Conservation (phyloP, 2,797 vertebrate species). For the Siniperca scherzeri region DNA sequence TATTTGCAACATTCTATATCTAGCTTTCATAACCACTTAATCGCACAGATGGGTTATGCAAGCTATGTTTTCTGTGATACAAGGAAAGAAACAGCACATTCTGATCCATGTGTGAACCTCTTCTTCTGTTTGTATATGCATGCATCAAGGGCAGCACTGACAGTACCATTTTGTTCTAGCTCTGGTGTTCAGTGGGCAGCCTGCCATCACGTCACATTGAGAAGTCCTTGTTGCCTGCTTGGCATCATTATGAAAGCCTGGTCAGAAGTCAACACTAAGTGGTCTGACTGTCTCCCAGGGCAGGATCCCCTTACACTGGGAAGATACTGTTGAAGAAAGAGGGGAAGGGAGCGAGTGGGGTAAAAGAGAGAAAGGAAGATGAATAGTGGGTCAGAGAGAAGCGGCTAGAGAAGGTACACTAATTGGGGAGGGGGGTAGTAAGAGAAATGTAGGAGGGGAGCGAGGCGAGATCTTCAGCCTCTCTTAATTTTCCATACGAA, state of each 20-base stretch:
- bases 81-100: constrained; percentile 3
- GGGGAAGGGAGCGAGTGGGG: constrained; percentile 9
- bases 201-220: constrained; percentile 73
- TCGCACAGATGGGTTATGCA: neutral
- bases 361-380: constrained; percentile 37
- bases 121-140: constrained; percentile 28
- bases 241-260: constrained; percentile 70
- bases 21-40: neutral
- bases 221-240: constrained; percentile 75
- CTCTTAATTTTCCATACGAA: constrained; percentile 33
- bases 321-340: constrained; percentile 66
- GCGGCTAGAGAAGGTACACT: neutral
- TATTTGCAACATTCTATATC: neutral
- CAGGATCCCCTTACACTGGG: constrained; percentile 77
- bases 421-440: neutral
- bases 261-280: constrained; percentile 80
- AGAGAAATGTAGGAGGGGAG: constrained; percentile 5
- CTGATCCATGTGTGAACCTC: constrained; percentile 18
- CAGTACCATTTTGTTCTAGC: constrained; percentile 57
- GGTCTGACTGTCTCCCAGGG: constrained; percentile 75
- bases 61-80: neutral
- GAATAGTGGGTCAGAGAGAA: constrained; percentile 37
- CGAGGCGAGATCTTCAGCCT: constrained; percentile 12
- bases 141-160: constrained; percentile 55
- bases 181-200: constrained; percentile 61